These are phyloP conservation scores for Sebastiscus albofasciatus DNA, from an alignment of 2,797 vertebrate genomes.

Conservation along the genomic window DNA sequence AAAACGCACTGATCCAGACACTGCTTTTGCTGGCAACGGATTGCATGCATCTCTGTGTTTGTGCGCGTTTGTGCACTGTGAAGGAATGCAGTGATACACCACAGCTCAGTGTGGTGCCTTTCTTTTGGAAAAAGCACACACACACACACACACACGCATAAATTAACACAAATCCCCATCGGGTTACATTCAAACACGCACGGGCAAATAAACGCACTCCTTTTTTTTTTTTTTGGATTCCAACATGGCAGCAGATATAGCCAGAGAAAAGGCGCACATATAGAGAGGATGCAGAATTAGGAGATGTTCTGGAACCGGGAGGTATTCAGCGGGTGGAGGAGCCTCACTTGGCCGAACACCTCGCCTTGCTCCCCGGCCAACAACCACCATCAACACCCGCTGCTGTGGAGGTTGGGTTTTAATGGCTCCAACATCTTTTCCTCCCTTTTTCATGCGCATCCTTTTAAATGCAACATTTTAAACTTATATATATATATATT, in stretches of 20 bases:
- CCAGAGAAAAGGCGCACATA: neutral
- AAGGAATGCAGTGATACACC: slow-evolving; percentile 65
- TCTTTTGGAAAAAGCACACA: neutral
- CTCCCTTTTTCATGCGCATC: neutral
- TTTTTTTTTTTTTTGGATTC: neutral
- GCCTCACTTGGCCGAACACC: too few species aligned
- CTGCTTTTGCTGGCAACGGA: slow-evolving; percentile 33
- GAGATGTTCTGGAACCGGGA: neutral
- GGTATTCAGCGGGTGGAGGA: too few species aligned
- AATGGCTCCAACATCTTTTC: neutral
- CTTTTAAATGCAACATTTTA: neutral
- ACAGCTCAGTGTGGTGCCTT: neutral
- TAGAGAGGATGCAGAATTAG: neutral
- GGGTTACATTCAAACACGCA: slow-evolving; percentile 28
- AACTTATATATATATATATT: neutral
- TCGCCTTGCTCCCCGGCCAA: too few species aligned
- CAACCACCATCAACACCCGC: too few species aligned
- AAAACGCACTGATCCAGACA: slow-evolving; percentile 20
- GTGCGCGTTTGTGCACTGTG: slow-evolving; percentile 48
- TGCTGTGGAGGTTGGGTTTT: too few species aligned
- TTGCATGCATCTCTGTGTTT: slow-evolving; percentile 33
- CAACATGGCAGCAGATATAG: slow-evolving; percentile 24
- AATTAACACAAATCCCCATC: slow-evolving; percentile 29
- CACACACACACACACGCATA: slow-evolving; percentile 1
- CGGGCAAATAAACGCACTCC: slow-evolving; percentile 22